Percentiles rank a stretch among this genome's conserved stretches.
Conservation (phyloP, 2,888 invertebrate genomes). For the Metalampra italica region DNA sequence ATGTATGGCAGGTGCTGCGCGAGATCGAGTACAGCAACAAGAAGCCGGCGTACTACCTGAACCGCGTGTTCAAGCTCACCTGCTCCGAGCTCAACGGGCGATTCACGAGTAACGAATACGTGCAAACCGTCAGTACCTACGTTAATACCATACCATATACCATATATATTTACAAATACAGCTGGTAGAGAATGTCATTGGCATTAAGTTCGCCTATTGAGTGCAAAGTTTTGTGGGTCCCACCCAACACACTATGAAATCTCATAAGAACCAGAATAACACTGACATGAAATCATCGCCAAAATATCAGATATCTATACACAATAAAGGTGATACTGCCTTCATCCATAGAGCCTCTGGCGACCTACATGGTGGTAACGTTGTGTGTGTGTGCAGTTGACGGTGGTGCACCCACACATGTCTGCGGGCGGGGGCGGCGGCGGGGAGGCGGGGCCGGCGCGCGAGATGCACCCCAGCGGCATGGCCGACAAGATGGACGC, state of each 20-base stretch:
- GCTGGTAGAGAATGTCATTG: no score
- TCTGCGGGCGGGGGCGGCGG: slow-evolving; percentile 39
- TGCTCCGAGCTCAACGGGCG: slow-evolving; percentile 96
- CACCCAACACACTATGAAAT: no score
- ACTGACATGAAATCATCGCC: no score
- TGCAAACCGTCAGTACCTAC: slow-evolving; percentile 84
- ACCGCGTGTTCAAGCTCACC: slow-evolving; percentile 95
- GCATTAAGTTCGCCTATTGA: no score
- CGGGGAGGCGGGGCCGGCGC: slow-evolving; percentile 56
- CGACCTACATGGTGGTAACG: no score
- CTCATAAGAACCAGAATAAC: no score
- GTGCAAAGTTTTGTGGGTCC: no score
- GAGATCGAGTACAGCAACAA: slow-evolving; percentile 96
- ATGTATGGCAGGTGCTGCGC: slow-evolving; percentile 75
- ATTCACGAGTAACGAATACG: slow-evolving; percentile 97
- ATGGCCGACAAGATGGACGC: slow-evolving; percentile 70
- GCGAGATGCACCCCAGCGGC: slow-evolving; percentile 73
- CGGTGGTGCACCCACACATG: slow-evolving; percentile 92
- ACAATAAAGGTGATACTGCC: no score
- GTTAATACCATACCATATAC: no score
- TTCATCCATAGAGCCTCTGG: no score
- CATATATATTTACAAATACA: no score
- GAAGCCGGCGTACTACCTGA: slow-evolving; percentile 96
- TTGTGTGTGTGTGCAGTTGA: slow-evolving; percentile 72
- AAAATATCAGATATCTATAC: no score